These are phyloP conservation scores for Acleris cristana DNA, from an alignment of 2,888 invertebrate genomes.

Conservation along the genomic window DNA sequence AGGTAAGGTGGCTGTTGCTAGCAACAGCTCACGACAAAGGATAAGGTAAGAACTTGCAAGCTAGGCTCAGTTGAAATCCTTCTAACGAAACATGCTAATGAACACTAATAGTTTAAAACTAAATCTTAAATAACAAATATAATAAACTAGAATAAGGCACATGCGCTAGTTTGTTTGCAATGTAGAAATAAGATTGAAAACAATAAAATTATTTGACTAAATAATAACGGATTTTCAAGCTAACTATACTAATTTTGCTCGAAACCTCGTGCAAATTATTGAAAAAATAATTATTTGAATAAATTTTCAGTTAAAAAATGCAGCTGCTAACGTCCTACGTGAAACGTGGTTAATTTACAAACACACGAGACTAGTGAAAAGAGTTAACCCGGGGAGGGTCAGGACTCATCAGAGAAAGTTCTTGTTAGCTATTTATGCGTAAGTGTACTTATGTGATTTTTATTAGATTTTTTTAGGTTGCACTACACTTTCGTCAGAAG, in stretches of 20 bases:
- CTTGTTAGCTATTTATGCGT: slow-evolving; percentile 99
- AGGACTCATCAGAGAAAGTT: slow-evolving; percentile 99
- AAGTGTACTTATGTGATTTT: slow-evolving; percentile 77
- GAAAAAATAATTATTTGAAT: slow-evolving; percentile 5
- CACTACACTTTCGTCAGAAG: background rate
- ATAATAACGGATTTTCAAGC: slow-evolving; percentile 5
- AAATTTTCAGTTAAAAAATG: slow-evolving; percentile 96
- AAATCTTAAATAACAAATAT: background rate
- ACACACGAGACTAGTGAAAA: slow-evolving; percentile 98
- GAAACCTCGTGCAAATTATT: background rate
- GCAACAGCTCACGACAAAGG: slow-evolving; percentile 57
- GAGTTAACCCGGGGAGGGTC: slow-evolving; percentile 97
- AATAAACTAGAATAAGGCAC: slow-evolving; percentile 5
- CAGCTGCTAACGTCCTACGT: slow-evolving; percentile 99
- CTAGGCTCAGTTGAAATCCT: slow-evolving; percentile 45
- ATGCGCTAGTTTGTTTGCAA: slow-evolving; percentile 27
- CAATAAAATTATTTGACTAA: slow-evolving; percentile 4
- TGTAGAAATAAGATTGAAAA: slow-evolving; percentile 15
- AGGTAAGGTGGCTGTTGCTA: slow-evolving; percentile 88
- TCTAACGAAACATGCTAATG: slow-evolving; percentile 41
- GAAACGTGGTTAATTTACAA: slow-evolving; percentile 99
- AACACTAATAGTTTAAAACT: slow-evolving; percentile 28
- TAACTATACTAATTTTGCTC: slow-evolving; percentile 13
- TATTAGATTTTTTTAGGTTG: background rate
- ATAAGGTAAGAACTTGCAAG: slow-evolving; percentile 67